Conservation (phyloP, 2,113 vertebrate genomes). For the Dasyprocta punctata region DNA sequence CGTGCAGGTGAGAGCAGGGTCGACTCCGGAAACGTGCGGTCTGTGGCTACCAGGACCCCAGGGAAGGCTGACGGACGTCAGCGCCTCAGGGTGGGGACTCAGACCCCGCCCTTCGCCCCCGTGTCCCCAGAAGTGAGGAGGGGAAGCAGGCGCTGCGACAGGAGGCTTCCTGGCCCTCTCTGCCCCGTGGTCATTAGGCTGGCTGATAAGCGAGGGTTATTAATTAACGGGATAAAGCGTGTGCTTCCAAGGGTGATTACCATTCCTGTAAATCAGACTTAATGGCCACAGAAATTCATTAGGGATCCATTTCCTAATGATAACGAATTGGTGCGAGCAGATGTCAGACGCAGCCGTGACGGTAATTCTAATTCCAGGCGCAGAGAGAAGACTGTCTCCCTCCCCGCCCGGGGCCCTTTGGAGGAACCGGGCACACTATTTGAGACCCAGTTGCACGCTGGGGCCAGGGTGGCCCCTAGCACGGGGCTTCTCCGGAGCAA, state of each 20-base stretch:
- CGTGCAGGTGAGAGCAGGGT: fast-evolving
- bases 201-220: constrained; percentile 66
- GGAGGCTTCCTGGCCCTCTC: background rate
- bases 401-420: fast-evolving
- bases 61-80: fast-evolving
- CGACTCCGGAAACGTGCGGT: fast-evolving
- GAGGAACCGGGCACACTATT: fast-evolving
- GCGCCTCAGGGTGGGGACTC: fast-evolving
- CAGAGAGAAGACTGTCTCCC: background rate
- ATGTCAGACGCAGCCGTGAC: constrained; percentile 51
- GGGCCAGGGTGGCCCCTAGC: background rate
- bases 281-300: constrained; percentile 73
- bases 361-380: constrained; percentile 29
- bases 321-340: constrained; percentile 67
- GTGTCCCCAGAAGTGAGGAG: background rate
- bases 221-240: constrained; percentile 56
- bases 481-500: background rate
- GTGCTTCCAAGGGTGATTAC: constrained; percentile 64
- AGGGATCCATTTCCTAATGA: constrained; percentile 72
- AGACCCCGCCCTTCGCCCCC: background rate
- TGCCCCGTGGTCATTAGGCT: constrained; percentile 1
- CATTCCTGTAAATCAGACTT: constrained; percentile 76
- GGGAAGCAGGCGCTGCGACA: background rate
- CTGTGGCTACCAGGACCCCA: too few species aligned
- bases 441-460: fast-evolving